These are phyloP conservation scores for Pteronotus mesoamericanus DNA, from an alignment of 2,797 vertebrate species.

Conservation along the genomic window DNA sequence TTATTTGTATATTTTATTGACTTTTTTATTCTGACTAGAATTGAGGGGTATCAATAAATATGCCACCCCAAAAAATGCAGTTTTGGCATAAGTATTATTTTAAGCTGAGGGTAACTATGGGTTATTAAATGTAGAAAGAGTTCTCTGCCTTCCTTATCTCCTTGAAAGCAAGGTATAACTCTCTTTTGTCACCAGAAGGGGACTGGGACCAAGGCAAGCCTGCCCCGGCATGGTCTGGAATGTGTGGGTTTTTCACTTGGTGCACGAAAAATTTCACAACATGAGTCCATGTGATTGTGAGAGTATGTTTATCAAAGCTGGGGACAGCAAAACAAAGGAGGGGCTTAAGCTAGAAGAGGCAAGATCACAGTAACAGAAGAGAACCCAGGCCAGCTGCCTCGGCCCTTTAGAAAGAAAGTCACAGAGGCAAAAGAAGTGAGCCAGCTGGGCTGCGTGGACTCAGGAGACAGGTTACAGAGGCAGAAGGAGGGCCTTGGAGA, in stretches of 20 bases:
- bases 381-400: neutral
- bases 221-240: neutral
- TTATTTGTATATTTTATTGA: neutral
- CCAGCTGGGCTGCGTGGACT: neutral
- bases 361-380: neutral
- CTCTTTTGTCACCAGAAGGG: neutral
- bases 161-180: neutral
- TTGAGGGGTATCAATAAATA: neutral
- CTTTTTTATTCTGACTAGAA: neutral
- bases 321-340: neutral
- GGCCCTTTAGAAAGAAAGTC: neutral
- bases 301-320: neutral
- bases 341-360: neutral
- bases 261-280: neutral
- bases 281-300: neutral
- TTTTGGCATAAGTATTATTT: neutral
- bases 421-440: neutral
- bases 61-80: neutral
- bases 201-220: neutral
- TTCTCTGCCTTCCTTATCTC: neutral
- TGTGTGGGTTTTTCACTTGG: neutral
- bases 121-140: neutral
- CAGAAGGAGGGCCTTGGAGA: neutral
- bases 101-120: neutral
- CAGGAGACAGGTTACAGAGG: neutral